A percentile compares a stretch with the other conserved stretches of the same genome.
Evolutionary conservation across 2,888 invertebrate species (phyloP).

Genomic region (Aleiodes testaceus): DNA sequence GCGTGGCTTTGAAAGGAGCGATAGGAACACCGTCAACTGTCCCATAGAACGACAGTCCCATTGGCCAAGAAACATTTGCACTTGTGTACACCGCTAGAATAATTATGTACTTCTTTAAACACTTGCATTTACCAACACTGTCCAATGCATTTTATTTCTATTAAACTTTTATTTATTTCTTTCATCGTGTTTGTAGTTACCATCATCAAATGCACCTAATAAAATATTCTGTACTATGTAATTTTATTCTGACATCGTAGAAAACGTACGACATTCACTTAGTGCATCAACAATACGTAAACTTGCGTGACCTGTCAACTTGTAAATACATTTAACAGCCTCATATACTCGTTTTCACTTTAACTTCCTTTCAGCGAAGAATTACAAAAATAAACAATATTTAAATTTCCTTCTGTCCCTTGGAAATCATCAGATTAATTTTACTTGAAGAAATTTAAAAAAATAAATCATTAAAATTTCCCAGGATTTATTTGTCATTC

Average conservation of each 20-base stretch:
- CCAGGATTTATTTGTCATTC: too few species aligned
- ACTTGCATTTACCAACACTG: constrained; percentile 47
- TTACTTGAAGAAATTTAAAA: too few species aligned
- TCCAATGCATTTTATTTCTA: too few species aligned
- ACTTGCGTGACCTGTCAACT: constrained; percentile 28
- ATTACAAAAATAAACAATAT: constrained; percentile 17
- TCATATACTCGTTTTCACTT: constrained; percentile 32
- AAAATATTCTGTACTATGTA: constrained; percentile 1
- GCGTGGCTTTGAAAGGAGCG: constrained; percentile 70
- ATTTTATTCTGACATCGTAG: constrained; percentile 27
- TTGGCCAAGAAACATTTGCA: constrained; percentile 71
- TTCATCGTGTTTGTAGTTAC: constrained; percentile 46
- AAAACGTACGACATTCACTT: background rate
- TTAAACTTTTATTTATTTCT: constrained; percentile 42
- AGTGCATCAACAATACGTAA: constrained; percentile 21
- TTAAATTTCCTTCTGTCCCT: background rate
- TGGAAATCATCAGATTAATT: too few species aligned
- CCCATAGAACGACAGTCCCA: constrained; percentile 71
- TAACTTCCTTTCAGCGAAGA: constrained; percentile 19
- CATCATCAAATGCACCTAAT: background rate
- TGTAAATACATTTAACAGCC: constrained; percentile 6
- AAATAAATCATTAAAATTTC: too few species aligned
- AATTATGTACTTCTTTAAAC: constrained; percentile 64
- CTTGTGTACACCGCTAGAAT: constrained; percentile 65
- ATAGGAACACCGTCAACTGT: constrained; percentile 61